These are phyloP conservation scores for Prorops nasuta DNA, from an alignment of 1,140 invertebrate genomes.

Conservation along the genomic window DNA sequence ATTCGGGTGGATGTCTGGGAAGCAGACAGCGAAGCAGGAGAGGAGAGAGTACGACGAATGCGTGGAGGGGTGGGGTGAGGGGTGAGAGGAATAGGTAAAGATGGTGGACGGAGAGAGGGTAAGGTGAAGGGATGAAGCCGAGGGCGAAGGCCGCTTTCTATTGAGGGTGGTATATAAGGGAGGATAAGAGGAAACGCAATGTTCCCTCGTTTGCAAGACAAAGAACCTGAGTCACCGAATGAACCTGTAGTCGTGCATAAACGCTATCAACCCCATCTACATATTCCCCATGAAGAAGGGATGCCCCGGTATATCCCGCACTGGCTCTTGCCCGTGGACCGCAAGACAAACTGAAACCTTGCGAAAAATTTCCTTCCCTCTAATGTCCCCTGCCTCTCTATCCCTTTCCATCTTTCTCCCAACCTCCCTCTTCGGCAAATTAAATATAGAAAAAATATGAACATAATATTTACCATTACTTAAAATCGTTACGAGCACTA, in stretches of 20 bases:
- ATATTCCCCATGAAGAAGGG: constrained; percentile 29
- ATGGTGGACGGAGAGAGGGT: constrained; percentile 6
- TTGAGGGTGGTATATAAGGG: background rate
- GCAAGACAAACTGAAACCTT: too few relatives aligned
- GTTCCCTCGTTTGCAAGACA: constrained; percentile 50
- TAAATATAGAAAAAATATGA: too few relatives aligned
- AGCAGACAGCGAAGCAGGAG: too few relatives aligned
- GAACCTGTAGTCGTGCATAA: constrained; percentile 47
- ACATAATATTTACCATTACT: too few relatives aligned
- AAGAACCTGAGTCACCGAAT: constrained; percentile 41
- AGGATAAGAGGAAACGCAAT: constrained; percentile 34
- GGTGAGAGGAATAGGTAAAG: background rate
- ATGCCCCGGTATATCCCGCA: too few relatives aligned
- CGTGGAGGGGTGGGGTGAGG: constrained; percentile 4
- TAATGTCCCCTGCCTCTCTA: too few relatives aligned
- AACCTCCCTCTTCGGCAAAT: too few relatives aligned
- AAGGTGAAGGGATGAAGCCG: constrained; percentile 1
- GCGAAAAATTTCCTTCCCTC: too few relatives aligned
- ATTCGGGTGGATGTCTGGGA: too few relatives aligned
- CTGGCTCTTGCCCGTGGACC: too few relatives aligned
- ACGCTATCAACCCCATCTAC: constrained; percentile 48
- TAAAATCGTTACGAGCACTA: too few relatives aligned
- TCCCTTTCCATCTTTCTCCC: too few relatives aligned
- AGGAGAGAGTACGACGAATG: background rate
- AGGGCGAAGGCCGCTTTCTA: background rate